phyloP scores from a whole-genome alignment of 2,113 vertebrate species.

The Oncorhynchus keta region DNA sequence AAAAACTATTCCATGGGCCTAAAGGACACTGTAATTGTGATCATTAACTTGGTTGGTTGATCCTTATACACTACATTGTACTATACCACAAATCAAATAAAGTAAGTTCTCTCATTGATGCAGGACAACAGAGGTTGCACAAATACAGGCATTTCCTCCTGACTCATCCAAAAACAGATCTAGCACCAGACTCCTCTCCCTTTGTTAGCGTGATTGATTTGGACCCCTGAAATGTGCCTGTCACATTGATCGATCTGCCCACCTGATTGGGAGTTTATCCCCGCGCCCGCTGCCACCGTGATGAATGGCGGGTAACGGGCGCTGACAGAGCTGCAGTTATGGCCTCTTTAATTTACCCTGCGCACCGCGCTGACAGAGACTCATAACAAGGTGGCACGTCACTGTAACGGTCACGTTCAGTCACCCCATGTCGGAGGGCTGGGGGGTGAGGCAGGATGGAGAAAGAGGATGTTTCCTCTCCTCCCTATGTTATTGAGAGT shows the following conservation, averaged over 20 bases:
- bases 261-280: slow-evolving; percentile 26
- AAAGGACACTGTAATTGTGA: no score
- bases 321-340: slow-evolving; percentile 64
- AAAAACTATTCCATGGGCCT: background rate
- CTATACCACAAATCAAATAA: background rate
- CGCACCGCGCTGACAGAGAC: slow-evolving; percentile 58
- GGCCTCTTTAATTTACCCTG: slow-evolving; percentile 63
- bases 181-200: slow-evolving; percentile 29
- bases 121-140: slow-evolving; percentile 21
- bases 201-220: slow-evolving; percentile 65
- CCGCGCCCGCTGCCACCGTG: slow-evolving; percentile 38
- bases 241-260: slow-evolving; percentile 66
- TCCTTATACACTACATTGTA: background rate
- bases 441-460: slow-evolving; percentile 9
- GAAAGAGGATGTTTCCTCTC: slow-evolving; percentile 33
- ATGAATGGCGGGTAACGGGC: slow-evolving; percentile 61
- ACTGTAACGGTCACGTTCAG: slow-evolving; percentile 58
- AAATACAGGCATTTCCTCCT: slow-evolving; percentile 27
- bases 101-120: background rate
- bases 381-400: slow-evolving; percentile 61
- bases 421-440: slow-evolving; percentile 47
- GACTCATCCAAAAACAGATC: slow-evolving; percentile 41
- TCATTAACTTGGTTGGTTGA: no score
- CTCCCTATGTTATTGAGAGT: slow-evolving; percentile 67
- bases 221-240: slow-evolving; percentile 63